phyloP scores from a whole-genome alignment of 2,888 invertebrate genomes.

The Rosalia funebris region DNA sequence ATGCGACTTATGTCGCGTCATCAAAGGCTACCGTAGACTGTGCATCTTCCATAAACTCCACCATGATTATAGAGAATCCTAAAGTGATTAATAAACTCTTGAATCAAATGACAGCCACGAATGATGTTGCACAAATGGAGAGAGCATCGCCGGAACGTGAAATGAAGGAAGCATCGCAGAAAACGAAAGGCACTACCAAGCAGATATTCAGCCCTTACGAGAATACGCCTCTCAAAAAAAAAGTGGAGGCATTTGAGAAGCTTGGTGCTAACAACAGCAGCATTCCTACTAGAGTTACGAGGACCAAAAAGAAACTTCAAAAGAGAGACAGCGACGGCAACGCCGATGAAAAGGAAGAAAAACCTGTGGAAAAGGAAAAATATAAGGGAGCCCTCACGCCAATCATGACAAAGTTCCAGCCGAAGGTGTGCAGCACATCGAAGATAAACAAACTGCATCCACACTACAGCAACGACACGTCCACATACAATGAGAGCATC shows the following conservation, averaged over 20 bases:
- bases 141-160: not conserved
- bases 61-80: constrained; percentile 42
- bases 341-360: constrained; percentile 13
- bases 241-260: constrained; percentile 71
- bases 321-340: not conserved
- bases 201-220: constrained; percentile 68
- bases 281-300: constrained; percentile 63
- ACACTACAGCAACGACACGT: constrained; percentile 5
- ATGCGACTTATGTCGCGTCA: constrained; percentile 24
- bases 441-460: constrained; percentile 28
- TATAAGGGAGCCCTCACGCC: constrained; percentile 45
- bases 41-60: constrained; percentile 29
- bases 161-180: too few relatives aligned
- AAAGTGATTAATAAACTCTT: too few relatives aligned
- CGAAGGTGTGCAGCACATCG: constrained; percentile 41
- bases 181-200: constrained; percentile 35
- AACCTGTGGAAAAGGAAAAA: constrained; percentile 28
- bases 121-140: too few relatives aligned
- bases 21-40: not conserved
- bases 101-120: too few relatives aligned
- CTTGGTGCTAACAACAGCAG: constrained; percentile 51
- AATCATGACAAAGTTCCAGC: constrained; percentile 38
- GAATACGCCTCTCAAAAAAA: constrained; percentile 70
- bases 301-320: constrained; percentile 34
- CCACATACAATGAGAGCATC: constrained; percentile 29